Conservation (phyloP, 2,113 vertebrate genomes). For the Poeciliopsis occidentalis region DNA sequence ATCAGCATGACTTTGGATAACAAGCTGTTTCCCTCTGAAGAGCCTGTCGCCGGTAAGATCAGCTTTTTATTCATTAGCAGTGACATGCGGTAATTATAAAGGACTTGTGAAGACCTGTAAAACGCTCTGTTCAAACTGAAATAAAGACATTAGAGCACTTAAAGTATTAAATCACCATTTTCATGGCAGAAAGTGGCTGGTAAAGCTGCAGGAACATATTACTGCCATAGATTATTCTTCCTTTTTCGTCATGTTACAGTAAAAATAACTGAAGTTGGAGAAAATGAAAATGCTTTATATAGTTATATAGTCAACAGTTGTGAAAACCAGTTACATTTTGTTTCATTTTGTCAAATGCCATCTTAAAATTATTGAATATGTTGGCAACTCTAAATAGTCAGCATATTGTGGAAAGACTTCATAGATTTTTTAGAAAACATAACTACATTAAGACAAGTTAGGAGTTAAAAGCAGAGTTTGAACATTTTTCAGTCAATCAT, state of each 20-base stretch:
- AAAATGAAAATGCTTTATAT: no score
- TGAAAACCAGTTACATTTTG: no score
- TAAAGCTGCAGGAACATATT: neutral
- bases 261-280: neutral
- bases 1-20: constrained; percentile 92
- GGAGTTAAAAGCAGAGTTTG: no score
- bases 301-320: no score
- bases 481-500: no score
- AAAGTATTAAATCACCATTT: neutral
- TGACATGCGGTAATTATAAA: neutral
- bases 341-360: no score
- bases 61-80: neutral
- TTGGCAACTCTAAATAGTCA: no score
- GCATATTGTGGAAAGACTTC: no score
- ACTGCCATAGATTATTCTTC: neutral
- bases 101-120: neutral
- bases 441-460: no score
- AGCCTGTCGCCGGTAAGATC: constrained; percentile 85
- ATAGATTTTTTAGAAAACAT: no score
- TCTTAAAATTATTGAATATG: no score
- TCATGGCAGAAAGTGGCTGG: neutral
- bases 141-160: neutral
- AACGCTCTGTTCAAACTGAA: neutral
- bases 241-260: neutral
- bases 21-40: constrained; percentile 91